Percentiles rank a stretch among this genome's conserved stretches.
These are phyloP conservation scores for Rhagonycha fulva DNA, from an alignment of 2,888 invertebrate species.

Conservation along the genomic window DNA sequence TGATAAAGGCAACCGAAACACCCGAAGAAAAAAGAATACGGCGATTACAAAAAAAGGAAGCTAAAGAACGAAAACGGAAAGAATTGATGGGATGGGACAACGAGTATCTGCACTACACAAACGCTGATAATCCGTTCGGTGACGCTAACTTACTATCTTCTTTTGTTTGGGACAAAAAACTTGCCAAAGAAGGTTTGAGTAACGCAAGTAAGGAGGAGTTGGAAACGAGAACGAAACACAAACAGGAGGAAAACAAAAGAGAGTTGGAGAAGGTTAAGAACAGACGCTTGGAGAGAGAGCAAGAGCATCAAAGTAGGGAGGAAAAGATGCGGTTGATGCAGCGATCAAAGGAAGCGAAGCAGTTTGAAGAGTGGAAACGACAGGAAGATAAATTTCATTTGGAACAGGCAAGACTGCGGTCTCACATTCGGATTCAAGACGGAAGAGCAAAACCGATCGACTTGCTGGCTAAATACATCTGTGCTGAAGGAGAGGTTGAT, in stretches of 20 bases:
- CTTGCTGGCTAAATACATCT: slow-evolving; percentile 93
- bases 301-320: slow-evolving; percentile 80
- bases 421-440: slow-evolving; percentile 94
- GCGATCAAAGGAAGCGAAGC: slow-evolving; percentile 86
- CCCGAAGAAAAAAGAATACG: slow-evolving; percentile 90
- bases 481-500: slow-evolving; percentile 85
- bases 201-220: slow-evolving; percentile 80
- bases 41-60: slow-evolving; percentile 87
- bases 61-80: slow-evolving; percentile 84
- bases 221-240: slow-evolving; percentile 80
- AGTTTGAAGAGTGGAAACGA: slow-evolving; percentile 90
- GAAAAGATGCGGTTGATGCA: slow-evolving; percentile 85
- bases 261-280: slow-evolving; percentile 96
- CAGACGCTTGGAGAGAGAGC: slow-evolving; percentile 84
- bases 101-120: slow-evolving; percentile 95
- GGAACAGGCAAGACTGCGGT: slow-evolving; percentile 91
- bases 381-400: slow-evolving; percentile 98
- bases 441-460: slow-evolving; percentile 98
- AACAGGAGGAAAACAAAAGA: slow-evolving; percentile 87
- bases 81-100: slow-evolving; percentile 98
- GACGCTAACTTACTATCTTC: slow-evolving; percentile 93
- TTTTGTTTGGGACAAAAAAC: slow-evolving; percentile 96
- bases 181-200: slow-evolving; percentile 89
- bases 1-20: slow-evolving; percentile 87
- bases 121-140: slow-evolving; percentile 98